Evolutionary conservation across 2,113 vertebrate species (phyloP).

Genomic region (Pseudorectes ferrugineus): DNA sequence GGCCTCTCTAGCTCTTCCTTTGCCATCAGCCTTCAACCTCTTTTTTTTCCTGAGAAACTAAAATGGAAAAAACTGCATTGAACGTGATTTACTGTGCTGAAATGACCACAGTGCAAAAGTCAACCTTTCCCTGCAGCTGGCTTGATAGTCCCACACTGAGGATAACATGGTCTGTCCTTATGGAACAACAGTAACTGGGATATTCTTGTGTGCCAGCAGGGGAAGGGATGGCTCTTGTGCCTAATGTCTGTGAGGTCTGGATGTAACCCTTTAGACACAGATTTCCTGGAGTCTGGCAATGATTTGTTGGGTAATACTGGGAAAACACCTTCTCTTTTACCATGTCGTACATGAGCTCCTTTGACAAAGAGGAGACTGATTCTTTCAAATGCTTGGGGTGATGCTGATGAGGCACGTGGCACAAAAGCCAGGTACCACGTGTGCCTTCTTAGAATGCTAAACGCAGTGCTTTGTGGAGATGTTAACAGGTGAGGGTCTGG

Average conservation of each 20-base stretch:
- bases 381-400: neutral
- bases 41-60: neutral
- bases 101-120: neutral
- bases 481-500: too few species aligned
- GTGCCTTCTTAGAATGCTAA: neutral
- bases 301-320: neutral
- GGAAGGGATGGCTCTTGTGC: neutral
- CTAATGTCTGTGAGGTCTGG: neutral
- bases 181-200: neutral
- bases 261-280: neutral
- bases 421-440: neutral
- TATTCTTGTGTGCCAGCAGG: neutral
- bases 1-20: neutral
- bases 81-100: neutral
- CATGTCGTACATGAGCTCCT: accelerated
- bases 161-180: neutral
- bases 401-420: neutral
- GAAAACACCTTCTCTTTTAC: neutral
- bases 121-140: neutral
- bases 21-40: neutral
- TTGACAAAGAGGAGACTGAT: neutral
- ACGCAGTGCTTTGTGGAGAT: neutral
- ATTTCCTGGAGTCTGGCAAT: neutral
- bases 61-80: neutral
- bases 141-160: neutral